Conservation (phyloP, 2,113 vertebrate species). For the Pica pica region DNA sequence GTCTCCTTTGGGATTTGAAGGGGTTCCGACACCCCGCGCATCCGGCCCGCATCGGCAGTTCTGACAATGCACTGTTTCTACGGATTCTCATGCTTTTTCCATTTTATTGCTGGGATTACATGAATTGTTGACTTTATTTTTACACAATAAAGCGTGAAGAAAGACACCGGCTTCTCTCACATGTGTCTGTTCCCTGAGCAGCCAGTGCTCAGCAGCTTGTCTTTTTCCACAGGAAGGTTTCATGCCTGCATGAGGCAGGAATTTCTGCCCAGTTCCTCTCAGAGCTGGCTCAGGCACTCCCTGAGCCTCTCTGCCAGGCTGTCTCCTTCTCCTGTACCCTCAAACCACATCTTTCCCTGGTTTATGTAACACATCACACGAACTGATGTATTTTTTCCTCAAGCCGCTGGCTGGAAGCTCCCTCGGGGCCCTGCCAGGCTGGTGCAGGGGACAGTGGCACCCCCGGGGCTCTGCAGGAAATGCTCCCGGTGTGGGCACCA, state of each 20-base stretch:
- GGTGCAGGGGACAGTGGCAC: background rate
- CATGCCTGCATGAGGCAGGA: background rate
- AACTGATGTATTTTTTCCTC: accelerated
- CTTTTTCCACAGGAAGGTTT: background rate
- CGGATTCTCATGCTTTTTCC: slow-evolving; percentile 72
- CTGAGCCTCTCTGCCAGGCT: background rate
- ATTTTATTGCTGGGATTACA: slow-evolving; percentile 77
- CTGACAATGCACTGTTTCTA: slow-evolving; percentile 74
- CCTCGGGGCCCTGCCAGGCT: background rate
- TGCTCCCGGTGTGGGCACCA: accelerated
- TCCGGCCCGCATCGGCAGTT: slow-evolving; percentile 54
- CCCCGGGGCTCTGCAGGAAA: background rate
- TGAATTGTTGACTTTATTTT: slow-evolving; percentile 85
- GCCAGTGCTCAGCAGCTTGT: background rate
- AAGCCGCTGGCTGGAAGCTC: background rate
- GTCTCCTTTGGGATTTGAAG: slow-evolving; percentile 61
- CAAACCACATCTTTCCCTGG: accelerated
- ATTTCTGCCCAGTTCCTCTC: background rate
- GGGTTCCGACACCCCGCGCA: slow-evolving; percentile 32
- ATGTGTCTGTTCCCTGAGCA: background rate
- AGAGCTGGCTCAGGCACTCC: background rate
- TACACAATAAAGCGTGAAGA: slow-evolving; percentile 84
- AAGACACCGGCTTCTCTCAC: slow-evolving; percentile 21
- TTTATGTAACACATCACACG: background rate
- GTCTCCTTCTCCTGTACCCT: background rate